Conservation (phyloP, 1,140 invertebrate genomes). For the Neuroterus valhalla region DNA sequence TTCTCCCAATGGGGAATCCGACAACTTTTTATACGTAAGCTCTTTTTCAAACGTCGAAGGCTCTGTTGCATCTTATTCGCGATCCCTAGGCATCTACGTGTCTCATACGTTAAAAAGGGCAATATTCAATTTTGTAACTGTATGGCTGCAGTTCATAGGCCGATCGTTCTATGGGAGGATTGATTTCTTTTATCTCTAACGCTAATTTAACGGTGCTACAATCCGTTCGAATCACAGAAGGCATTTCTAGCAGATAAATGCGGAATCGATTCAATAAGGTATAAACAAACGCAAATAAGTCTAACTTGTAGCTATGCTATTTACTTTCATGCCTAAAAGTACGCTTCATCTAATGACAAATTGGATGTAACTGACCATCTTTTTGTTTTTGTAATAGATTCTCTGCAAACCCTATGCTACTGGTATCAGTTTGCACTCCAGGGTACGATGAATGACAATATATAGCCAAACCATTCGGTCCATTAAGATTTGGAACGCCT, state of each 20-base stretch:
- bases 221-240: not conserved
- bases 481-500: too few relatives aligned
- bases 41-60: conserved; percentile 1
- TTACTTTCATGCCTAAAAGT: not conserved
- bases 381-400: not conserved
- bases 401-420: not conserved
- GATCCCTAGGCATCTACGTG: conserved; percentile 30
- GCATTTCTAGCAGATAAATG: not conserved
- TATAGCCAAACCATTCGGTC: not conserved
- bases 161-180: conserved; percentile 17
- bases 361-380: not conserved
- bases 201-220: conserved; percentile 14
- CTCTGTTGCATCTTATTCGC: not conserved
- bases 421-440: not conserved
- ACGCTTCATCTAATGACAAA: not conserved
- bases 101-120: not conserved
- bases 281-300: not conserved
- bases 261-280: not conserved
- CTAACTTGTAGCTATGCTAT: conserved; percentile 14
- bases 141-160: not conserved
- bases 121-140: not conserved
- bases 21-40: conserved; percentile 21
- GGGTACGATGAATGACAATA: not conserved
- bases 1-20: not conserved
- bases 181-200: conserved; percentile 7